A percentile compares a stretch with the other conserved stretches of the same genome.
Evolutionary conservation across 2,888 invertebrate species (phyloP).

Genomic region (Beris morrisii): DNA sequence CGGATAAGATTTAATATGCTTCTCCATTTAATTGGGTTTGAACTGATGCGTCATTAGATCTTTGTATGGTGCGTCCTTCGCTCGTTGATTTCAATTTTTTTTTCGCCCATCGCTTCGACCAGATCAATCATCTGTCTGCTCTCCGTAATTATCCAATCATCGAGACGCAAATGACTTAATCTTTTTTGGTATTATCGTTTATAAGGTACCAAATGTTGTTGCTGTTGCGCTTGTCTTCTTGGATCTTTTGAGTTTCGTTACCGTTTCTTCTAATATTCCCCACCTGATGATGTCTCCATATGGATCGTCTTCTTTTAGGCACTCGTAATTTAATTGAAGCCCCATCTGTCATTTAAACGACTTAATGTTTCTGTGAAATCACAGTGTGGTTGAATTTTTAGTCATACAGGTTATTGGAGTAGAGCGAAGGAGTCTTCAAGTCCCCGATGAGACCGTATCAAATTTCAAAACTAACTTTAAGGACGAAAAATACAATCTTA

Average conservation of each 20-base stretch:
- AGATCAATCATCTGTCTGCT: conserved; percentile 24
- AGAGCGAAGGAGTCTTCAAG: too few species aligned
- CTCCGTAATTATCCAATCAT: conserved; percentile 30
- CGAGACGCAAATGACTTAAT: conserved; percentile 33
- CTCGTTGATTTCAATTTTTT: conserved; percentile 23
- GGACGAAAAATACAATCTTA: too few species aligned
- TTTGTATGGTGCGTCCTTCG: conserved; percentile 17
- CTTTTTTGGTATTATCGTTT: conserved; percentile 20
- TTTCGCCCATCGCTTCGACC: conserved; percentile 2
- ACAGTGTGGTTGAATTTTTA: too few species aligned
- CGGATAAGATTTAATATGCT: not conserved
- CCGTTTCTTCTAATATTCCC: not conserved
- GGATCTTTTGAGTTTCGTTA: not conserved
- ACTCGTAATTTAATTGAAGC: conserved; percentile 25
- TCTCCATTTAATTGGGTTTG: too few species aligned
- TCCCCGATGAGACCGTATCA: too few species aligned
- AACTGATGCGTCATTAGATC: conserved; percentile 22
- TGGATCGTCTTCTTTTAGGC: conserved; percentile 7
- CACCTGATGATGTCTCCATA: conserved; percentile 14
- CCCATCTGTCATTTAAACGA: conserved; percentile 30
- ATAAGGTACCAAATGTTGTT: conserved; percentile 19
- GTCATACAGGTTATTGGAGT: too few species aligned
- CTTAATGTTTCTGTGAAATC: conserved; percentile 8
- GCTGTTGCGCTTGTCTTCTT: not conserved
- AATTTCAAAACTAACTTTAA: too few species aligned